Base-by-base conservation (phyloP, 2,888 invertebrate genomes). In the Macropis europaea region DNA sequence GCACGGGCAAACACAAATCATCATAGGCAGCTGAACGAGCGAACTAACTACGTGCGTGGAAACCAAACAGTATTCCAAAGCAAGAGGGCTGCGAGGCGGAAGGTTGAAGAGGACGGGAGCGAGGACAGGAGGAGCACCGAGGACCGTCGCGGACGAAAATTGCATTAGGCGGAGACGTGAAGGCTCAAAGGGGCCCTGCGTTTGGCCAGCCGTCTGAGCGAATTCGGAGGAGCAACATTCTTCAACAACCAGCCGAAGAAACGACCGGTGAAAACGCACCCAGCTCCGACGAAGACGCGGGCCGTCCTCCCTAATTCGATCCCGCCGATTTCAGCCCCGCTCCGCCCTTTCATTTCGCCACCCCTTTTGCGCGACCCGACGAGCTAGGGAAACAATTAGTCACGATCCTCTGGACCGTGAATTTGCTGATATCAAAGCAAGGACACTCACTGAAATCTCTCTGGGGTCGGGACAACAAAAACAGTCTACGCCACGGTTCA, bases 21-120 rank as follows among this genome's bases (percentile, higher is more conserved):
- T 43, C 57, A 28, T 24, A 47, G 52, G 26, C 60, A 28, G 15
- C 57, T 24, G 52, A 59, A 45, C 42, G 52, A 36, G 47, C 36
- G 56, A 48, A 43, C 42, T 19, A 11, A 24, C 17, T 76, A 76
- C 76, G 78, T 70, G 78, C 68, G 17, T 42, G 63, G 75, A 71
- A 59, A 70, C 40, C 32, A 56, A 73, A 77, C 38, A 45, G 50
- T 30, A 32, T 38, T 38, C n/a, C 40, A 26, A 15, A 19, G 15
- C 17, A 26, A 28, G 13, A 47, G 34, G 24, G 34, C 47, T 34
- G 13, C 26, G 42, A 45, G 36, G 34, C 52, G 30, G 11, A 30
- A 7, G 15, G 17, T 30, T 17, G 17, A 4, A 6, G 24, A 28
- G 50, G 19, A 26, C 30, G 11, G 7, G 2, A 15, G 15, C 30